phyloP scores from a whole-genome alignment of 2,888 invertebrate genomes.

The Cataglyphis albicans region DNA sequence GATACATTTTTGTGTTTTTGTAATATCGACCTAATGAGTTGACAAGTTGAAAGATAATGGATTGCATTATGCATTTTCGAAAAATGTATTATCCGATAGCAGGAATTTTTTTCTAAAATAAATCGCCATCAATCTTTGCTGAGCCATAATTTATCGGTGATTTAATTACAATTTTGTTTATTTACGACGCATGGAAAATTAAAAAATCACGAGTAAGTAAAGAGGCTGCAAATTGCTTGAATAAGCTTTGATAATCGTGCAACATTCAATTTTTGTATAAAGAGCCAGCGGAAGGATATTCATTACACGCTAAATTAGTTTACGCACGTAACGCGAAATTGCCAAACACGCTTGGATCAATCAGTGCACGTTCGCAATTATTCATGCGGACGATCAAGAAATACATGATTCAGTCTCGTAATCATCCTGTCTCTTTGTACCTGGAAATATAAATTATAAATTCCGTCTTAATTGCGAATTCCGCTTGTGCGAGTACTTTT shows the following conservation, averaged over 20 bases:
- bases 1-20: not conserved
- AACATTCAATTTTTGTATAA: not conserved
- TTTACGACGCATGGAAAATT: not conserved
- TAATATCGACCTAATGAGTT: not conserved
- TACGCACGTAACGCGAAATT: conserved; percentile 14
- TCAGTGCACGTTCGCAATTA: conserved; percentile 20
- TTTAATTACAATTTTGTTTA: conserved; percentile 34
- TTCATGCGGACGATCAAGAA: conserved; percentile 33
- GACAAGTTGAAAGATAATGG: not conserved
- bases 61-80: not conserved
- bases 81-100: not conserved
- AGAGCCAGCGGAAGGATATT: not conserved
- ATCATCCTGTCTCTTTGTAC: not conserved
- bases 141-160: not conserved
- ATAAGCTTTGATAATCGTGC: conserved; percentile 15
- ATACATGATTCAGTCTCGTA: not conserved
- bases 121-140: conserved; percentile 10
- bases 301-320: conserved; percentile 44
- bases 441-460: conserved; percentile 39
- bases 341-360: not conserved
- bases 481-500: conserved; percentile 50
- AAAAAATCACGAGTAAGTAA: conserved; percentile 14
- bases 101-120: not conserved
- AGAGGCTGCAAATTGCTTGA: not conserved
- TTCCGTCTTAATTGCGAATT: conserved; percentile 52